phyloP scores from a whole-genome alignment of 2,888 invertebrate genomes.

The Diachrysia chrysitis region DNA sequence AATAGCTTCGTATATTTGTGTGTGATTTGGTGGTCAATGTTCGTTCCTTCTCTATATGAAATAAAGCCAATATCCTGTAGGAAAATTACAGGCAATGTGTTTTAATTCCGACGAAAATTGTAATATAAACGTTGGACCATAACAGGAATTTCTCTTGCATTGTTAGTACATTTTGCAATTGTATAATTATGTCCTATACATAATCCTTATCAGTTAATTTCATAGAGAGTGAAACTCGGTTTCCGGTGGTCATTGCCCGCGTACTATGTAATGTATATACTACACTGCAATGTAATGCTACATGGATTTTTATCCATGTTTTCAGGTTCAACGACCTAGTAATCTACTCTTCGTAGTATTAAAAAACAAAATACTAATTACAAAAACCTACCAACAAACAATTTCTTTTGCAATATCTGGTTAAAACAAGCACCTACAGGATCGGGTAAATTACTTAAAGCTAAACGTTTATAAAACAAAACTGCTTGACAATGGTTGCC shows the following conservation, averaged over 20 bases:
- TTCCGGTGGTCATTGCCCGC: neutral
- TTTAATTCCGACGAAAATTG: no score
- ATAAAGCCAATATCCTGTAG: no score
- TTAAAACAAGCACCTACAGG: no score
- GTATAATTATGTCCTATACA: neutral
- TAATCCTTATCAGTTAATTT: neutral
- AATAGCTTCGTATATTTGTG: no score
- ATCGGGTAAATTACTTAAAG: no score
- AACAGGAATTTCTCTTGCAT: neutral
- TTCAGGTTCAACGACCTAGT: neutral
- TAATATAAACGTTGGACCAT: neutral
- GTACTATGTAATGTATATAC: no score
- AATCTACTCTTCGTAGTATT: no score
- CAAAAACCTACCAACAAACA: no score
- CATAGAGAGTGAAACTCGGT: neutral
- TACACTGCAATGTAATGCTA: neutral
- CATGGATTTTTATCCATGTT: neutral
- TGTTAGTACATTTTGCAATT: neutral
- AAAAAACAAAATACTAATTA: no score
- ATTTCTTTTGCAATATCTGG: no score
- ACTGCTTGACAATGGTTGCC: neutral
- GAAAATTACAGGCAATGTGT: no score
- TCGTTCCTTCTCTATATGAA: neutral
- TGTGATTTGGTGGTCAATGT: neutral
- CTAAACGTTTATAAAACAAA: neutral